Base-by-base conservation (phyloP, 2,888 invertebrate genomes). In the Scelioninae gen. 1 region DNA sequence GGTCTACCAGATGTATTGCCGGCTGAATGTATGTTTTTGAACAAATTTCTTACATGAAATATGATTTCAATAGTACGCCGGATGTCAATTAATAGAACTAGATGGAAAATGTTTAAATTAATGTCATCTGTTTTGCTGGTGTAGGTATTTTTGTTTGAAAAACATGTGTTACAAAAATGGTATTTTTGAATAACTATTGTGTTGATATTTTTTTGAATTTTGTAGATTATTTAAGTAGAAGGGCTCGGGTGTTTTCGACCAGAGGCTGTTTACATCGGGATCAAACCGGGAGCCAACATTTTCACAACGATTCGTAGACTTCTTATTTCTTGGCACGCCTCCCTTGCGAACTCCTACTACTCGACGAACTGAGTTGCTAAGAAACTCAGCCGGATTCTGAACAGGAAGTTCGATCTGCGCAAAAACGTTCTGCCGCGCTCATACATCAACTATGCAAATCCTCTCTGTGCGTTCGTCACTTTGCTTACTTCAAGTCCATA, bases 241-340 rank as follows among this genome's bases (percentile, higher is more conserved):
- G 77, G 63, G 69, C 77, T 80, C 69, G 74, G 23, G 69, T 77
- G 79, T 76, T 75, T 78, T 81, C 81, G 55, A 84, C 84, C 80
- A 69, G 82, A 79, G 82, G 81, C 82, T 84, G 83, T 83, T 83
- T 84, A 82, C 85, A 76, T 83, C 77, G 78, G 75, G 76, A 79
- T 78, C 75, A 76, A 82, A 82, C 66, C 82, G 85, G 82, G 83
- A 87, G 86, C 83, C 88, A 87, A 91, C 89, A 89, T 90, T 91
- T 91, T 91, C 88, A 88, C 89, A 87, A 90, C 88, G 91, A 86
- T 85, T 88, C 87, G 88, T 90, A 90, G 85, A 84, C 86, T 87
- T 88, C 87, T 88, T 88, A 87, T 88, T 89, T 87, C 88, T 89
- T 88, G 88, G 89, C 88, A 88, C 84, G 82, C 82, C 83, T 83